Conservation (phyloP, 2,113 vertebrate genomes). For the Actenoides lindsayi region DNA sequence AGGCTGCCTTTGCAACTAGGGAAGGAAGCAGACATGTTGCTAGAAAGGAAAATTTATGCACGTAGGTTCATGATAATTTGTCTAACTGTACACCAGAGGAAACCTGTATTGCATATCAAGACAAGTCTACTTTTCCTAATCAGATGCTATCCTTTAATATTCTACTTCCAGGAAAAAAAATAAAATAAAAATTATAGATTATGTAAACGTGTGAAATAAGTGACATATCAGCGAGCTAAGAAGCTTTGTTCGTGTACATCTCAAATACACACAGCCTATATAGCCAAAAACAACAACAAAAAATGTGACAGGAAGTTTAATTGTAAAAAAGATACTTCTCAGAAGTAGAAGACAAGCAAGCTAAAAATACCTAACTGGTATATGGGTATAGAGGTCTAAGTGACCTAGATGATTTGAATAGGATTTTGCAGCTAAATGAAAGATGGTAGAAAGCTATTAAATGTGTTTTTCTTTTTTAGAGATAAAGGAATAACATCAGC, state of each 20-base stretch:
- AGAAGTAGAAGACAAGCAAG: background rate
- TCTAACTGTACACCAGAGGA: background rate
- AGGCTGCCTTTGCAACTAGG: background rate
- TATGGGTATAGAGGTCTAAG: background rate
- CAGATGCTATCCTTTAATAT: background rate
- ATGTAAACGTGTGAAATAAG: background rate
- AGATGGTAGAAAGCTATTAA: background rate
- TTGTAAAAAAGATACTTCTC: background rate
- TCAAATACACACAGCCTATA: background rate
- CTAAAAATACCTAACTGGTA: slow-evolving; percentile 8
- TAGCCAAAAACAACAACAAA: background rate
- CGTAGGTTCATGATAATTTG: background rate
- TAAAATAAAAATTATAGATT: background rate
- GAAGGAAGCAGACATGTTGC: background rate
- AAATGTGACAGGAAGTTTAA: background rate
- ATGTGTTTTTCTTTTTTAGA: background rate
- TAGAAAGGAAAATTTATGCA: background rate
- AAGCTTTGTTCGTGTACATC: background rate
- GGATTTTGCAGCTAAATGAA: background rate
- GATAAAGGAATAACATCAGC: background rate
- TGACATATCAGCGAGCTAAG: background rate
- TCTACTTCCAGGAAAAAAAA: background rate
- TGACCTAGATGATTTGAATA: slow-evolving; percentile 24
- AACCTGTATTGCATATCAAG: background rate
- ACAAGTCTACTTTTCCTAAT: background rate